Evolutionary conservation across 2,113 vertebrate species (phyloP).

Genomic region (Balaenoptera acutorostrata): DNA sequence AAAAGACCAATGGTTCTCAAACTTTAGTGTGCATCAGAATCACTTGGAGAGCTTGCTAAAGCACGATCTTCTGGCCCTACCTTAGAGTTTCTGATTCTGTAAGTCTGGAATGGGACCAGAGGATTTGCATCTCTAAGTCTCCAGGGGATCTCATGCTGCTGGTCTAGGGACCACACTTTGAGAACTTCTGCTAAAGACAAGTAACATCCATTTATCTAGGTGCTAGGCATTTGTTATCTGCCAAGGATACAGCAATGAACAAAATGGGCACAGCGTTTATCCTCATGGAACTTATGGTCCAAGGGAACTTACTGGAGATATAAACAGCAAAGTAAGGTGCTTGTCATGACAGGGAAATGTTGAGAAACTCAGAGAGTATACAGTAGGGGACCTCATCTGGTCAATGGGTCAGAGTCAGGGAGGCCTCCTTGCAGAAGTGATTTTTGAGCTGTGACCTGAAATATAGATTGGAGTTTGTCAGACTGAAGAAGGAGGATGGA

Average conservation of each 20-base stretch:
- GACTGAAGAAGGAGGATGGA: not conserved
- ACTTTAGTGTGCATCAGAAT: accelerated
- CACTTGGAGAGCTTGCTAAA: no score
- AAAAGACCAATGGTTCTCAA: not conserved
- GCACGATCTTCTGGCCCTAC: not conserved
- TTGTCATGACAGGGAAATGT: not conserved
- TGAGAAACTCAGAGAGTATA: not conserved
- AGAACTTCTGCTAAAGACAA: no score
- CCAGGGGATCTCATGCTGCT: no score
- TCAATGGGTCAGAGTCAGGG: not conserved
- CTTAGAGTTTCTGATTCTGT: not conserved
- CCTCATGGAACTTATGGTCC: accelerated
- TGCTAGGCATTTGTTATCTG: accelerated
- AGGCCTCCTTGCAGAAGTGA: not conserved
- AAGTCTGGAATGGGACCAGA: not conserved
- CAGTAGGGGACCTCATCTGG: not conserved
- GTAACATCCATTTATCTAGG: not conserved
- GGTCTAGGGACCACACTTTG: not conserved
- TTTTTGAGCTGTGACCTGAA: not conserved
- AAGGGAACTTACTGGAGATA: not conserved
- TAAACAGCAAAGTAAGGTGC: not conserved
- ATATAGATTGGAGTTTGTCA: not conserved
- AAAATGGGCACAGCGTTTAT: accelerated
- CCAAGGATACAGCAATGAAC: accelerated
- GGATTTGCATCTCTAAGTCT: not conserved